These are phyloP conservation scores for Neoniphon sammara DNA, from an alignment of 2,797 vertebrate species.

Conservation along the genomic window DNA sequence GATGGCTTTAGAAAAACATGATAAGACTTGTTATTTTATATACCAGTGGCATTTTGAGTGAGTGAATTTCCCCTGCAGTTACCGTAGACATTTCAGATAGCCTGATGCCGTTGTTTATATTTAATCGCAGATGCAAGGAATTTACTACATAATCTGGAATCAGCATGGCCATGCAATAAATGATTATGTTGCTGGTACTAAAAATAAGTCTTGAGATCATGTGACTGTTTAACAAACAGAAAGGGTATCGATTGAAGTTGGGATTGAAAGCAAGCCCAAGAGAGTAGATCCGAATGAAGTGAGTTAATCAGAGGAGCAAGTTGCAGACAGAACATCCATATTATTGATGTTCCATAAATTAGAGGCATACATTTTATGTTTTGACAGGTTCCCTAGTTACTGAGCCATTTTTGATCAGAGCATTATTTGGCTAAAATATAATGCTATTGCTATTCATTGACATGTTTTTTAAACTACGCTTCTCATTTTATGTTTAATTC, in stretches of 20 bases:
- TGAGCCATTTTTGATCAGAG: constrained; percentile 48
- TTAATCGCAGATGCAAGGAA: constrained; percentile 34
- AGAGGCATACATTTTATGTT: constrained; percentile 71
- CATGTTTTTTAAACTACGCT: constrained; percentile 1
- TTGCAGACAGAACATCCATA: constrained; percentile 76
- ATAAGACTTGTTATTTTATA: not conserved
- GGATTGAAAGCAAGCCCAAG: constrained; percentile 68
- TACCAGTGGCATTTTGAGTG: too few relatives aligned
- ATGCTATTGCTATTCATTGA: constrained; percentile 12
- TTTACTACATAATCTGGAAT: constrained; percentile 57
- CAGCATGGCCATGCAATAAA: constrained; percentile 47
- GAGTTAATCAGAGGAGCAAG: constrained; percentile 81
- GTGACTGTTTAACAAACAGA: constrained; percentile 74
- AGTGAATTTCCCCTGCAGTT: too few relatives aligned
- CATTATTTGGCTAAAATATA: constrained; percentile 40
- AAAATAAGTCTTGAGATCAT: constrained; percentile 64
- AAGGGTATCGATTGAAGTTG: constrained; percentile 66
- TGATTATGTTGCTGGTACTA: constrained; percentile 52
- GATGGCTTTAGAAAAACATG: not conserved
- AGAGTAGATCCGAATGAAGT: constrained; percentile 76
- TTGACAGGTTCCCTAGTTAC: constrained; percentile 66
- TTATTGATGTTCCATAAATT: constrained; percentile 81
- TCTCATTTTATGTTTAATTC: not conserved
- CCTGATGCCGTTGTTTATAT: constrained; percentile 14
- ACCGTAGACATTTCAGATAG: not conserved